Evolutionary conservation across 2,797 vertebrate genomes (phyloP).

Genomic region (Molossus molossus): DNA sequence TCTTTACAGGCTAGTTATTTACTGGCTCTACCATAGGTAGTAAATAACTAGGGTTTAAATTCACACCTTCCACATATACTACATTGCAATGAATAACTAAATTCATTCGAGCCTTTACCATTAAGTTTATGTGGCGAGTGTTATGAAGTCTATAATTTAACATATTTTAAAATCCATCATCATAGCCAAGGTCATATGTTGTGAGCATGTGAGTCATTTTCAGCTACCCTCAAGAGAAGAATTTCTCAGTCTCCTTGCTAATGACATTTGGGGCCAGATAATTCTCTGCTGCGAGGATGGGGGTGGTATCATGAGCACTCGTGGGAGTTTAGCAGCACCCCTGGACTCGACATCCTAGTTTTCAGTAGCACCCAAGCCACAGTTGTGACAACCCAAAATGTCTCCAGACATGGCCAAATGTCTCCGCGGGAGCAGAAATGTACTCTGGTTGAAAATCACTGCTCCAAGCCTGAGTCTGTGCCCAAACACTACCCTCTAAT

Average conservation of each 20-base stretch:
- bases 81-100: not conserved
- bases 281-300: not conserved
- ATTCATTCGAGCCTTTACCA: not conserved
- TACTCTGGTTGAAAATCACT: not conserved
- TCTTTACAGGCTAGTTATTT: not conserved
- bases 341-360: not conserved
- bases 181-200: not conserved
- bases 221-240: not conserved
- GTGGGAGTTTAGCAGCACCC: not conserved
- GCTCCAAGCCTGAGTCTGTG: not conserved
- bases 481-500: not conserved
- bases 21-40: not conserved
- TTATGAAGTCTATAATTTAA: constrained; percentile 29
- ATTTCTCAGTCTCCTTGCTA: not conserved
- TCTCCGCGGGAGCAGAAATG: not conserved
- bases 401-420: not conserved
- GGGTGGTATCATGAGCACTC: not conserved
- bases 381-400: not conserved
- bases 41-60: constrained; percentile 34
- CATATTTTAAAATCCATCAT: constrained; percentile 37
- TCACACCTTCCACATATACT: not conserved
- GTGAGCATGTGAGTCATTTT: not conserved
- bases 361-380: not conserved
- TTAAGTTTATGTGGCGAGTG: not conserved
- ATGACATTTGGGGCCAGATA: not conserved